A percentile compares a stretch with the other conserved stretches of the same genome.
Evolutionary conservation across 2,797 vertebrate species (phyloP).

Genomic region (Rhinoraja longicauda): DNA sequence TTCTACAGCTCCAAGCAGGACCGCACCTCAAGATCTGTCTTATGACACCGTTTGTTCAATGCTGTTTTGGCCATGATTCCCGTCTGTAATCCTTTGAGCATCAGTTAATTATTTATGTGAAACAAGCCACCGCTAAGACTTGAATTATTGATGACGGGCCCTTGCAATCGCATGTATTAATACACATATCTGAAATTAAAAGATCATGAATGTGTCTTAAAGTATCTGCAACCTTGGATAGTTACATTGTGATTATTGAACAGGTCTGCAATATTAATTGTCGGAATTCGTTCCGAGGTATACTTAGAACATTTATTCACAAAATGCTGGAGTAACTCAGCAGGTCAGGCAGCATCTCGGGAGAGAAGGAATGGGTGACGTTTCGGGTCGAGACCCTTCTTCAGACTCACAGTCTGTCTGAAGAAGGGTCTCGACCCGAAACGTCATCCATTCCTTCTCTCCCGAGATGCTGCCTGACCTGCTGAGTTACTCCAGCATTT

Average conservation of each 20-base stretch:
- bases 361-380: too few relatives aligned
- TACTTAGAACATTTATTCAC: not conserved
- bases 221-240: not conserved
- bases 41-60: not conserved
- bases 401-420: too few relatives aligned
- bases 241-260: not conserved
- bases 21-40: not conserved
- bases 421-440: too few relatives aligned
- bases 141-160: conserved; percentile 2
- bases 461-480: too few relatives aligned
- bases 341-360: too few relatives aligned
- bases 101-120: conserved; percentile 22
- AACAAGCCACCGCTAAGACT: not conserved
- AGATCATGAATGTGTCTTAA: not conserved
- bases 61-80: not conserved
- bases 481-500: too few relatives aligned
- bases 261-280: not conserved
- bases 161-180: not conserved
- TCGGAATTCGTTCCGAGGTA: not conserved
- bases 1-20: not conserved
- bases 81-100: not conserved
- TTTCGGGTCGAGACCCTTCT: too few relatives aligned
- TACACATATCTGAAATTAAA: not conserved
- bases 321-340: too few relatives aligned
- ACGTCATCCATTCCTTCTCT: too few relatives aligned